A percentile compares a stretch with the other conserved stretches of the same genome.
These are phyloP conservation scores for Eutrigla gurnardus DNA, from an alignment of 2,797 vertebrate genomes.

Conservation along the genomic window DNA sequence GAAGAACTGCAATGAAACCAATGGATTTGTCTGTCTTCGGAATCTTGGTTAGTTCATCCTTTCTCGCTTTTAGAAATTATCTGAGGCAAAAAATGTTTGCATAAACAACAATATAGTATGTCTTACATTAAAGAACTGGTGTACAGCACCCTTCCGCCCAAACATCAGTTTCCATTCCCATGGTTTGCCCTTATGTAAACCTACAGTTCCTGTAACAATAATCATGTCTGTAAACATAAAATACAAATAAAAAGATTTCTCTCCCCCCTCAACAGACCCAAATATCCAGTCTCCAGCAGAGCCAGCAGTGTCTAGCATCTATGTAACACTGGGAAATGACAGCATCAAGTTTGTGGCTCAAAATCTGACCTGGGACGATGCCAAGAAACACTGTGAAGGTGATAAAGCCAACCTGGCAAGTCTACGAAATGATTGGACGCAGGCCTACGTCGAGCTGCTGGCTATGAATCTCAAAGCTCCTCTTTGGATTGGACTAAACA, in stretches of 20 bases:
- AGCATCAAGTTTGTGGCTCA: conserved; percentile 83
- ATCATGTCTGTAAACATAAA: not conserved
- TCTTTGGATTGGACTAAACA: conserved; percentile 95
- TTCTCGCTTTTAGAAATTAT: not conserved
- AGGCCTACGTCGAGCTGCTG: conserved; percentile 85
- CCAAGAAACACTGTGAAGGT: conserved; percentile 78
- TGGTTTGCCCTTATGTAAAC: not conserved
- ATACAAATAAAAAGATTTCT: too few relatives aligned
- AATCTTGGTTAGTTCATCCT: conserved; percentile 68
- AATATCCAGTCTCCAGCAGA: conserved; percentile 19
- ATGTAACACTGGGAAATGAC: conserved; percentile 82
- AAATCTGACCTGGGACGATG: conserved; percentile 89
- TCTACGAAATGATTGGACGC: conserved; percentile 85
- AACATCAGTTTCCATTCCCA: not conserved
- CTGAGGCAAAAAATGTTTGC: not conserved
- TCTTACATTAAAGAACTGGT: not conserved
- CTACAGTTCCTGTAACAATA: not conserved
- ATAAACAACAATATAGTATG: not conserved
- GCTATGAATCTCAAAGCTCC: conserved; percentile 79
- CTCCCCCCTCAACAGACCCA: conserved; percentile 55
- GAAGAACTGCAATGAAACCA: conserved; percentile 76
- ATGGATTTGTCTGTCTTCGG: conserved; percentile 74
- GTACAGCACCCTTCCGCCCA: not conserved
- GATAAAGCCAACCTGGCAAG: conserved; percentile 83
- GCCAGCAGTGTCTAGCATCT: conserved; percentile 61